phyloP scores from a whole-genome alignment of 1,140 invertebrate genomes.

The Anastrepha obliqua region DNA sequence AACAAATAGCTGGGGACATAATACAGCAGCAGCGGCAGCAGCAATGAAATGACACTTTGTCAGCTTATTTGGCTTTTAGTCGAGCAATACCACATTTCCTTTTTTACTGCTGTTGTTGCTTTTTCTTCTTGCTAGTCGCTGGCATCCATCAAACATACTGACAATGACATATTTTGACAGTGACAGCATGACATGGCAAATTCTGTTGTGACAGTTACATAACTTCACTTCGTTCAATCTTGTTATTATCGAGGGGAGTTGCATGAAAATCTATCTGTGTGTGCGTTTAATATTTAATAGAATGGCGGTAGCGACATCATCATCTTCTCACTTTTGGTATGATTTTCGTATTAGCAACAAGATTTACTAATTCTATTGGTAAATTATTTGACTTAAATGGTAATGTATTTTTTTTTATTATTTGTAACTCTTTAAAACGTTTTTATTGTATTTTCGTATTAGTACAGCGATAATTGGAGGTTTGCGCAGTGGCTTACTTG shows the following conservation, averaged over 20 bases:
- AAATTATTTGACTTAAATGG: background rate
- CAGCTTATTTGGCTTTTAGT: slow-evolving; percentile 42
- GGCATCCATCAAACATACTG: slow-evolving; percentile 46
- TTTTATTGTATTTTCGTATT: slow-evolving; percentile 12
- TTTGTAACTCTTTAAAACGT: background rate
- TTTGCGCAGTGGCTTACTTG: slow-evolving; percentile 25
- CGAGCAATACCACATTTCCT: background rate
- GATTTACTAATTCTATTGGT: slow-evolving; percentile 18
- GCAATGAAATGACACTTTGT: slow-evolving; percentile 8
- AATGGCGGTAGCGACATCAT: slow-evolving; percentile 5
- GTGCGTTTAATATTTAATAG: background rate
- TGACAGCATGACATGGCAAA: slow-evolving; percentile 40
- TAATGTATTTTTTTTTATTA: background rate
- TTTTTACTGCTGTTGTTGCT: background rate
- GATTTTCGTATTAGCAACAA: slow-evolving; percentile 24
- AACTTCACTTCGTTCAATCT: background rate
- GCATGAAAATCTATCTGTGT: background rate
- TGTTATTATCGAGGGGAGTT: background rate
- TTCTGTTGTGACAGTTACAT: slow-evolving; percentile 36
- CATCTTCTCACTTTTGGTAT: slow-evolving; percentile 8
- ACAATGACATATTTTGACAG: slow-evolving; percentile 52
- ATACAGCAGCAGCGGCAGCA: background rate
- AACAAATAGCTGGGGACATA: slow-evolving; percentile 4
- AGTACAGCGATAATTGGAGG: background rate
- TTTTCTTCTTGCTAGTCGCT: background rate